Conservation (phyloP, 2,888 invertebrate species). For the Stictocephala bisonia region DNA sequence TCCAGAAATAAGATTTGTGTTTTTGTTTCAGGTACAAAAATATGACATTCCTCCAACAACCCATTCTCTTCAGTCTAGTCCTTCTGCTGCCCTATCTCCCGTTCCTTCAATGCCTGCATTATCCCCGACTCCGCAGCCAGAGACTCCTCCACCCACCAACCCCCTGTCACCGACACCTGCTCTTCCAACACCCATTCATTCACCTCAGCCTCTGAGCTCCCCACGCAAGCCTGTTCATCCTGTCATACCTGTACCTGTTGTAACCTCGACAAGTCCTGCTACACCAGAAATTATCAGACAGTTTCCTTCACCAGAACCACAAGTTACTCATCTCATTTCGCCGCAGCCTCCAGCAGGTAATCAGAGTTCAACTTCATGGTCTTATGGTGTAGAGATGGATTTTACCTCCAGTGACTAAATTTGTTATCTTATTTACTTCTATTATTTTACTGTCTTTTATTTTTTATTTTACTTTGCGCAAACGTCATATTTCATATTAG, state of each 20-base stretch:
- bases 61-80: slow-evolving; percentile 30
- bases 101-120: slow-evolving; percentile 2
- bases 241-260: slow-evolving; percentile 33
- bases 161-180: slow-evolving; percentile 59
- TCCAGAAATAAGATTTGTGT: too few species aligned
- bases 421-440: too few species aligned
- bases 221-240: slow-evolving; percentile 5
- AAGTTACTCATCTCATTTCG: too few species aligned
- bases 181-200: slow-evolving; percentile 16
- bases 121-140: slow-evolving; percentile 64
- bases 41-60: slow-evolving; percentile 72
- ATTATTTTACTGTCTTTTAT: too few species aligned
- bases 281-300: neutral
- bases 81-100: slow-evolving; percentile 14
- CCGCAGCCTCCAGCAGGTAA: too few species aligned
- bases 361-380: too few species aligned
- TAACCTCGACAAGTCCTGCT: neutral
- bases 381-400: too few species aligned
- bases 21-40: slow-evolving; percentile 63
- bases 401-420: too few species aligned
- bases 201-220: neutral
- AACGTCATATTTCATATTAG: too few species aligned
- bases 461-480: too few species aligned
- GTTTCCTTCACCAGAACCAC: too few species aligned
- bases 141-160: slow-evolving; percentile 59